Percentiles rank a stretch among this genome's conserved stretches.
Conservation (phyloP, 2,888 invertebrate genomes). For the Ypsolopha scabrella region DNA sequence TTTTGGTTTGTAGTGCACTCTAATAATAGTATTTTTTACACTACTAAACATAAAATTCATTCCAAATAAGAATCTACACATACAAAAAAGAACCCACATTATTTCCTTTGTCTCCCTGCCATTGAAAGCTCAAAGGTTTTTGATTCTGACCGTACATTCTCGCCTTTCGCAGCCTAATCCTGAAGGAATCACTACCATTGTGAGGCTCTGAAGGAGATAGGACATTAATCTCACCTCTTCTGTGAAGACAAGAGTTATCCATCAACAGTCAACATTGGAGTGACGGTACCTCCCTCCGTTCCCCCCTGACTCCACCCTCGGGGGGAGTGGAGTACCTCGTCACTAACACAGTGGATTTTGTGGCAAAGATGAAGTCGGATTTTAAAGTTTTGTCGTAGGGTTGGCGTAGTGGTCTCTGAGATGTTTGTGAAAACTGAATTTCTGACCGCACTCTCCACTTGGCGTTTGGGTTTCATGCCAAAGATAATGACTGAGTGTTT, state of each 20-base stretch:
- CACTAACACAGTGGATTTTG: slow-evolving; percentile 35
- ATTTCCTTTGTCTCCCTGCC: neutral
- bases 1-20: too few relatives aligned
- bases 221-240: slow-evolving; percentile 65
- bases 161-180: neutral
- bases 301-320: slow-evolving; percentile 11
- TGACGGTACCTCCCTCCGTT: slow-evolving; percentile 30
- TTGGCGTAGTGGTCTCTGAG: neutral
- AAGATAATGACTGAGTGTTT: neutral
- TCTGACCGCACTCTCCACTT: too few relatives aligned
- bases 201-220: slow-evolving; percentile 18
- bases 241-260: slow-evolving; percentile 64
- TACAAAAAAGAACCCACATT: too few relatives aligned
- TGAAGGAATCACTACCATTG: slow-evolving; percentile 3
- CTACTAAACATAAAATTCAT: too few relatives aligned
- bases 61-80: too few relatives aligned
- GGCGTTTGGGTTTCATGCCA: neutral
- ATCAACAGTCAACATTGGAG: slow-evolving; percentile 70
- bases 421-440: too few relatives aligned
- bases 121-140: neutral
- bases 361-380: slow-evolving; percentile 34
- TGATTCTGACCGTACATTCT: neutral
- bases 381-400: slow-evolving; percentile 10
- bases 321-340: slow-evolving; percentile 6
- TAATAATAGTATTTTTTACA: too few relatives aligned